Percentiles rank a stretch among this genome's conserved stretches.
Evolutionary conservation across 2,113 vertebrate genomes (phyloP).

Genomic region (Thryonomys swinderianus): DNA sequence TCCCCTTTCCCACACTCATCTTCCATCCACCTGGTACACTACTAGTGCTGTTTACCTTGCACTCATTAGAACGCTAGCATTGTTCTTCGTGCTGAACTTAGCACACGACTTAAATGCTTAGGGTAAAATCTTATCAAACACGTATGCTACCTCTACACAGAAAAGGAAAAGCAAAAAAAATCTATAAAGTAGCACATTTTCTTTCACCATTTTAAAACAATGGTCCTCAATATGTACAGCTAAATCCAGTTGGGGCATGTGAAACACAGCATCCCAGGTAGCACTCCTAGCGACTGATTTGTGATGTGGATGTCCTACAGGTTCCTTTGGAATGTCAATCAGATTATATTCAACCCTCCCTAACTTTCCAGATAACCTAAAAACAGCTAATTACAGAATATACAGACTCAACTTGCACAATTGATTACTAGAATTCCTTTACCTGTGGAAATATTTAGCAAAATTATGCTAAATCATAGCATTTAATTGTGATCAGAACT

Average conservation of each 20-base stretch:
- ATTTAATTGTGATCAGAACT: neutral
- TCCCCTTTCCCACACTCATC: neutral
- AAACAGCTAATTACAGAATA: neutral
- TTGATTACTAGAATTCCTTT: neutral
- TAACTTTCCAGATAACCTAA: neutral
- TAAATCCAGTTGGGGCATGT: neutral
- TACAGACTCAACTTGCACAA: neutral
- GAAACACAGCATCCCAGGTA: slow-evolving; percentile 35
- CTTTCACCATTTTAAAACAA: slow-evolving; percentile 37
- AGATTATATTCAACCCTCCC: slow-evolving; percentile 1
- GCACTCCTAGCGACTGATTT: neutral
- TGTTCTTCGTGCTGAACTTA: neutral
- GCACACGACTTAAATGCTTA: neutral
- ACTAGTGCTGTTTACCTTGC: neutral
- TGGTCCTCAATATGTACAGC: neutral
- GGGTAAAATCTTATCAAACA: slow-evolving; percentile 1
- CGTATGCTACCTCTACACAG: neutral
- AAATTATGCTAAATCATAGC: neutral
- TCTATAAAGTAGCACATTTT: neutral
- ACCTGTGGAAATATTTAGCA: neutral
- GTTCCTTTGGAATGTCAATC: slow-evolving; percentile 26
- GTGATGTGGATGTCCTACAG: neutral
- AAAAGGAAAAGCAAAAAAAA: neutral
- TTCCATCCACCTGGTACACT: neutral
- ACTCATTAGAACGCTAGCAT: neutral